phyloP scores from a whole-genome alignment of 2,888 invertebrate genomes.

The Electrophaes corylata region DNA sequence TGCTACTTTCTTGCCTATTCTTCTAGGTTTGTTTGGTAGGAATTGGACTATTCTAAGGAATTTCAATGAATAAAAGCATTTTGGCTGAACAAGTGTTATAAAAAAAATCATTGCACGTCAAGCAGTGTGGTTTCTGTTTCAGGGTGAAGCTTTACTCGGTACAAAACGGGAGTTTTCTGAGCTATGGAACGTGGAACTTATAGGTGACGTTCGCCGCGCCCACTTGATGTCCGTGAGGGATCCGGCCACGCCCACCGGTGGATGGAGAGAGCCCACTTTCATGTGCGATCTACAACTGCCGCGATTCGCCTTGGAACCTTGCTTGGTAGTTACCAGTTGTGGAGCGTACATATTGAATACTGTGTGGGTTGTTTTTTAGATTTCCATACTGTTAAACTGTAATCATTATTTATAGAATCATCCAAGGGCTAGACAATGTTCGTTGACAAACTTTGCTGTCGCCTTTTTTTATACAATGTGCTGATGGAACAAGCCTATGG shows the following conservation, averaged over 20 bases:
- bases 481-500: no score
- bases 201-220: conserved; percentile 66
- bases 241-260: conserved; percentile 47
- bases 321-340: conserved; percentile 81
- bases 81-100: no score
- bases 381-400: no score
- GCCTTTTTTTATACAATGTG: no score
- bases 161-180: conserved; percentile 67
- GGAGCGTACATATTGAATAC: conserved; percentile 83
- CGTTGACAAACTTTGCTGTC: no score
- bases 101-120: no score
- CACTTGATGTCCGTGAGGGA: conserved; percentile 68
- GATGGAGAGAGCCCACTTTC: conserved; percentile 76
- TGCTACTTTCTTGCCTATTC: no score
- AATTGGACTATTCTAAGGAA: no score
- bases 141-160: conserved; percentile 69
- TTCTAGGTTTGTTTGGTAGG: no score
- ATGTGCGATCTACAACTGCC: conserved; percentile 75
- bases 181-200: conserved; percentile 72
- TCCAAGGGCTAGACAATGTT: no score
- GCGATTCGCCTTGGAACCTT: conserved; percentile 73
- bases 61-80: no score
- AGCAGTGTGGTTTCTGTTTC: conserved; percentile 9
- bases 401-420: no score
- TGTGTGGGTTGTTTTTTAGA: conserved; percentile 62